Conservation (phyloP, 2,888 invertebrate species). For the Drosophila infuscata region DNA sequence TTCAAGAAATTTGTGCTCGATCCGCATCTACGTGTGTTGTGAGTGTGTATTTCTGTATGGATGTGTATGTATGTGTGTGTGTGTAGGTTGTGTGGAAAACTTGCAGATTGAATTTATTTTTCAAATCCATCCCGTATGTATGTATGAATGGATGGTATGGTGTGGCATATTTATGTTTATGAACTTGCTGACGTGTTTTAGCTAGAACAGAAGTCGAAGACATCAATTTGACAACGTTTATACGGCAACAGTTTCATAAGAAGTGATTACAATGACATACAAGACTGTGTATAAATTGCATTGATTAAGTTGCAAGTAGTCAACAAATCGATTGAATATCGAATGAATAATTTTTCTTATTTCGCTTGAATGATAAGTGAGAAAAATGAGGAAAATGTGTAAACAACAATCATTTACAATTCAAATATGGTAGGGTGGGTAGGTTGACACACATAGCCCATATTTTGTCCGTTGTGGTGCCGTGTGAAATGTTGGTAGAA, state of each 20-base stretch:
- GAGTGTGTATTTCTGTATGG: background rate
- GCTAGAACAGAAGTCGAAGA: conserved; percentile 35
- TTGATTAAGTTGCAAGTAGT: background rate
- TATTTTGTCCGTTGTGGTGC: no score
- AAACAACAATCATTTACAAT: background rate
- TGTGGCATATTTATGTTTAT: background rate
- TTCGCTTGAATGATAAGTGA: background rate
- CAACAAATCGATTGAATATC: background rate
- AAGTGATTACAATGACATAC: background rate
- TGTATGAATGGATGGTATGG: background rate
- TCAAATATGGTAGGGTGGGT: background rate
- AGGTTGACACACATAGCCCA: no score
- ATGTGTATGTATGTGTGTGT: background rate
- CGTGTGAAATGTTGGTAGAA: no score
- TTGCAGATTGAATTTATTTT: conserved; percentile 27
- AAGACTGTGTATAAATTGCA: background rate
- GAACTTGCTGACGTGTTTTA: conserved; percentile 15
- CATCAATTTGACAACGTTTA: background rate
- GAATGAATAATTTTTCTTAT: background rate
- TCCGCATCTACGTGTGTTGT: background rate
- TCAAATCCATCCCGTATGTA: background rate
- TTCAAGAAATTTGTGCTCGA: conserved; percentile 42
- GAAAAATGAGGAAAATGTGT: background rate
- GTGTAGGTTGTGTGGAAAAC: conserved; percentile 21
- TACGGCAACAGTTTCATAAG: background rate